phyloP scores from a whole-genome alignment of 1,140 invertebrate species.

The Drosophila littoralis region DNA sequence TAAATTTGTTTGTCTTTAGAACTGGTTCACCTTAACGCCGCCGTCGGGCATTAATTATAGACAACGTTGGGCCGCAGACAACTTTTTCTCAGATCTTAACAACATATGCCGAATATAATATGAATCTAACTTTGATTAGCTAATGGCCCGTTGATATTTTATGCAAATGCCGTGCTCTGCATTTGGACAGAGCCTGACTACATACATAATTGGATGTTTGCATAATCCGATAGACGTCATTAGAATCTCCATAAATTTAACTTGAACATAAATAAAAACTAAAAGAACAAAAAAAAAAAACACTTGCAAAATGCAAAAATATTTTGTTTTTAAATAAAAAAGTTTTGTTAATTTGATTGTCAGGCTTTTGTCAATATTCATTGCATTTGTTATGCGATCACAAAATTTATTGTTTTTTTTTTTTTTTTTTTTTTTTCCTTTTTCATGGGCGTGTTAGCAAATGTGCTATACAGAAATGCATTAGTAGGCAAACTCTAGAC shows the following conservation, averaged over 20 bases:
- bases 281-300: background rate
- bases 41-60: conserved; percentile 53
- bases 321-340: background rate
- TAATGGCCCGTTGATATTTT: conserved; percentile 55
- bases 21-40: conserved; percentile 52
- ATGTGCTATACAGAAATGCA: conserved; percentile 7
- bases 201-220: conserved; percentile 37
- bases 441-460: background rate
- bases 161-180: conserved; percentile 49
- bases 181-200: conserved; percentile 41
- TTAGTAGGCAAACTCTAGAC: background rate
- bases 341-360: conserved; percentile 17
- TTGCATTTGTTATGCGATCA: background rate
- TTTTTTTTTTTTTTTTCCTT: background rate
- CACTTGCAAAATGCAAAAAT: conserved; percentile 1
- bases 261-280: background rate
- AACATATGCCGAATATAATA: conserved; percentile 60
- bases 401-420: conserved; percentile 8
- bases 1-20: conserved; percentile 49
- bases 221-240: conserved; percentile 34
- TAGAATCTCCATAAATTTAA: conserved; percentile 36
- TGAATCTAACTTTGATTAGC: conserved; percentile 54
- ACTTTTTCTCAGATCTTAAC: conserved; percentile 29
- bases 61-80: conserved; percentile 32
- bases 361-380: conserved; percentile 4